phyloP scores from a whole-genome alignment of 23 tunicate genomes.

The Clavelina lepadiformis region DNA sequence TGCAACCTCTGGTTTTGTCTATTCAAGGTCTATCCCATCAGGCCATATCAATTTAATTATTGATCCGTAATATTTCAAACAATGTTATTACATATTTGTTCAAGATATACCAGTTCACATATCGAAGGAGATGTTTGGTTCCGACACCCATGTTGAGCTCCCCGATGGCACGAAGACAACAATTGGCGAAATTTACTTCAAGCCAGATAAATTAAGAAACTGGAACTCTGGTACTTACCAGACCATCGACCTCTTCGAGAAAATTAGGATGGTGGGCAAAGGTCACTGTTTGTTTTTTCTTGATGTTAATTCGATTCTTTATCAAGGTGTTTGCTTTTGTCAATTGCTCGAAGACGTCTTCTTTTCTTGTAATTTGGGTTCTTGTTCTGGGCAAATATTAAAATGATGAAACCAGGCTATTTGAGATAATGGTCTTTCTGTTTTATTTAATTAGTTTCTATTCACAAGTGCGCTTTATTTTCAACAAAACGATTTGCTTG shows the following conservation, averaged over 20 bases:
- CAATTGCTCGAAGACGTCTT: neutral
- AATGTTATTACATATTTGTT: too few species aligned
- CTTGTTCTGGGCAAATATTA: neutral
- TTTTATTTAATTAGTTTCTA: neutral
- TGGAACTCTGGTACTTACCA: slow-evolving; percentile 76
- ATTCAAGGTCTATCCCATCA: too few species aligned
- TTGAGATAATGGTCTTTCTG: neutral
- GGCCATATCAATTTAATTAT: too few species aligned
- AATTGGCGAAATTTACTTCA: slow-evolving; percentile 82
- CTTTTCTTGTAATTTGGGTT: neutral
- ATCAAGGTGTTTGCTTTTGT: neutral
- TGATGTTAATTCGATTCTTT: neutral
- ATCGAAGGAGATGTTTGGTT: slow-evolving; percentile 70
- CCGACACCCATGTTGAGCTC: slow-evolving; percentile 25
- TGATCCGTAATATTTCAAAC: neutral
- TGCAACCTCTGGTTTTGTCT: too few species aligned
- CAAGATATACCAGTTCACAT: slow-evolving; percentile 37
- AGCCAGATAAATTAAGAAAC: slow-evolving; percentile 70
- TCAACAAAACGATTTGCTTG: neutral
- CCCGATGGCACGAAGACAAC: slow-evolving; percentile 13
- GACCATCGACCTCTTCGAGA: slow-evolving; percentile 83
- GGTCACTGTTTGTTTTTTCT: slow-evolving; percentile 14
- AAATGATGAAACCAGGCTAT: neutral
- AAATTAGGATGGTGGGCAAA: slow-evolving; percentile 93
- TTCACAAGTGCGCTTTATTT: neutral